Base-by-base conservation (phyloP, 35 echinoderm and acorn worm species). In the Nesometra sesokonis region DNA sequence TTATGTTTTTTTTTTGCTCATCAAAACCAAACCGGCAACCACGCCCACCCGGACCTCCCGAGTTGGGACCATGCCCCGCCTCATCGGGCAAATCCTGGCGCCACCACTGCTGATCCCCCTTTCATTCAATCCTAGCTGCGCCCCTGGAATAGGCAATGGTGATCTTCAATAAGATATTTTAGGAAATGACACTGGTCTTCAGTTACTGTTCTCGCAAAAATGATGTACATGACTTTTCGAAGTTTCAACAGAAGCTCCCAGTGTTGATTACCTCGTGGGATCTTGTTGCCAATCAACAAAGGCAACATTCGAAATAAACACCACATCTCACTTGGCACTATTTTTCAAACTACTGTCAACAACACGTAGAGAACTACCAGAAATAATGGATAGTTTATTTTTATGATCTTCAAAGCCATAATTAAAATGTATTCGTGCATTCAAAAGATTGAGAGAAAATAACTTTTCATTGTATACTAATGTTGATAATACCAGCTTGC, bases 321-420 rank as follows among this genome's bases (percentile, higher is more conserved):
- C n/a, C 57, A 17, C 13, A 76, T 76, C n/a, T n/a, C n/a, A n/a
- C n/a, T n/a, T n/a, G n/a, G n/a, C n/a, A n/a, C n/a, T n/a, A n/a
- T n/a, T n/a, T n/a, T n/a, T n/a, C n/a, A n/a, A n/a, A n/a, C n/a
- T n/a, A n/a, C n/a, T n/a, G n/a, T n/a, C n/a, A n/a, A n/a, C n/a
- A n/a, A n/a, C n/a, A n/a, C n/a, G n/a, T n/a, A n/a, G n/a, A 82
- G 33, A 35, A 32, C 33, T 32, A 35, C 80, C 33, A 82, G 23
- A 35, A 35, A 82, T 32, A 82, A 35, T 5, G 37, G 80, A 35
- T 82, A 35, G 33, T 29, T n/a, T n/a, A n/a, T n/a, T n/a, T n/a
- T n/a, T n/a, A n/a, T n/a, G n/a, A 81, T 88, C 86, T 33, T 37
- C 78, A 57, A 88, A 88, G 0, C 86, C 86, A 33, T 80, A 88